Evolutionary conservation across 2,888 invertebrate species (phyloP).

Genomic region (Drosophila subquinaria): DNA sequence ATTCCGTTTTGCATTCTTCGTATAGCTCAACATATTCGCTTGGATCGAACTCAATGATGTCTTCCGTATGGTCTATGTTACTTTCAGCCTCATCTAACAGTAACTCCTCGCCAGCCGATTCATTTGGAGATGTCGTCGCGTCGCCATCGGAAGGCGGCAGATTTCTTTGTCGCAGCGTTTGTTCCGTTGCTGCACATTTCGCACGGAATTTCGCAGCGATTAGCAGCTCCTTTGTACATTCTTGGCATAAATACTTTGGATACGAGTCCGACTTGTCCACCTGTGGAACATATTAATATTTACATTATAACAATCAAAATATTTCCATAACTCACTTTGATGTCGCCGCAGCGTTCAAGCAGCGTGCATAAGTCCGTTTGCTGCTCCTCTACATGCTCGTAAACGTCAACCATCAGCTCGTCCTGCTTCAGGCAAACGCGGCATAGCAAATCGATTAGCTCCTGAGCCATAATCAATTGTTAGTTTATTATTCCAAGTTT

Average conservation of each 20-base stretch:
- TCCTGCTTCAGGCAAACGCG: conserved; percentile 82
- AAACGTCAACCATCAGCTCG: conserved; percentile 80
- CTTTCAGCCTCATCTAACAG: not conserved
- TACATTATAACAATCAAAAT: not conserved
- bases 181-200: conserved; percentile 78
- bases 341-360: conserved; percentile 75
- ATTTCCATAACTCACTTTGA: conserved; percentile 59
- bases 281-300: conserved; percentile 46
- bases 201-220: conserved; percentile 81
- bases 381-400: conserved; percentile 81
- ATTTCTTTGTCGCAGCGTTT: conserved; percentile 44
- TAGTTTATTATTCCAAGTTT: not conserved
- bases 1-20: conserved; percentile 25
- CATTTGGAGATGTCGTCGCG: not conserved
- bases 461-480: conserved; percentile 42
- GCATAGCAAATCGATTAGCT: conserved; percentile 73
- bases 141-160: not conserved
- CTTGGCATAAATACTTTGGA: conserved; percentile 82
- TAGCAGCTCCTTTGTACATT: conserved; percentile 82
- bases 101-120: conserved; percentile 1
- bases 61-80: not conserved
- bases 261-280: conserved; percentile 69
- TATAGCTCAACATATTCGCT: conserved; percentile 37
- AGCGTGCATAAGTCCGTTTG: conserved; percentile 76
- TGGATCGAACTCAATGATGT: conserved; percentile 57